Evolutionary conservation across 2,797 vertebrate genomes (phyloP).

Genomic region (Microctenopoma lineatum): DNA sequence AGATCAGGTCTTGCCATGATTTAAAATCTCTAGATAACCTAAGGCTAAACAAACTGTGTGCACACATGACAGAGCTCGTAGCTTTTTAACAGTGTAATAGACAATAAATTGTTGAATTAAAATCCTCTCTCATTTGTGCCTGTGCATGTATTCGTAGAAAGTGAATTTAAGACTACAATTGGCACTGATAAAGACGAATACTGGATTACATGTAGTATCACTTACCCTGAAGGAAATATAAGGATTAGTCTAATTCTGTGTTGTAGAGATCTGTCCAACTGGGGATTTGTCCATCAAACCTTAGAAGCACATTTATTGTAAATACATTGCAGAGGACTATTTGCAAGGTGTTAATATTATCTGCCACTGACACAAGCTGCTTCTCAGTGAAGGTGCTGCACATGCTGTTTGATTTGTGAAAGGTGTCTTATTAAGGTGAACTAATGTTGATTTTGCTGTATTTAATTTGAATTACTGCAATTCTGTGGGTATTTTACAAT

Average conservation of each 20-base stretch:
- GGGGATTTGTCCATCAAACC: constrained; percentile 66
- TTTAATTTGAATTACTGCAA: not conserved
- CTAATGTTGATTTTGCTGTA: not conserved
- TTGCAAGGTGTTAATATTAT: constrained; percentile 40
- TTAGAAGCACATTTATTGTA: constrained; percentile 29
- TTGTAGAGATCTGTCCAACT: constrained; percentile 59
- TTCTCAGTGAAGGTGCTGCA: not conserved
- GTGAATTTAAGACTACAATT: constrained; percentile 55
- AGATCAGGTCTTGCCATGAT: constrained; percentile 15
- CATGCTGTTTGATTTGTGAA: constrained; percentile 17
- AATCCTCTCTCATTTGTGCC: constrained; percentile 42
- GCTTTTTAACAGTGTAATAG: not conserved
- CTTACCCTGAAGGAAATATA: constrained; percentile 62
- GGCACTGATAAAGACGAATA: constrained; percentile 55
- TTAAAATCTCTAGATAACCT: constrained; percentile 17
- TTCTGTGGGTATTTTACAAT: too few species aligned
- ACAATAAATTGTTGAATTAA: constrained; percentile 44
- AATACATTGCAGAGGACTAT: constrained; percentile 38
- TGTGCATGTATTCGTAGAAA: constrained; percentile 49
- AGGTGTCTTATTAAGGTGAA: constrained; percentile 9
- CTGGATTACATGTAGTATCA: constrained; percentile 67
- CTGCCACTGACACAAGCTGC: constrained; percentile 3
- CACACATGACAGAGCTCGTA: too few species aligned
- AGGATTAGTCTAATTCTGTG: constrained; percentile 70
- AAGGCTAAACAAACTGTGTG: not conserved